These are phyloP conservation scores for Taenaris catops DNA, from an alignment of 2,888 invertebrate genomes.

Conservation along the genomic window DNA sequence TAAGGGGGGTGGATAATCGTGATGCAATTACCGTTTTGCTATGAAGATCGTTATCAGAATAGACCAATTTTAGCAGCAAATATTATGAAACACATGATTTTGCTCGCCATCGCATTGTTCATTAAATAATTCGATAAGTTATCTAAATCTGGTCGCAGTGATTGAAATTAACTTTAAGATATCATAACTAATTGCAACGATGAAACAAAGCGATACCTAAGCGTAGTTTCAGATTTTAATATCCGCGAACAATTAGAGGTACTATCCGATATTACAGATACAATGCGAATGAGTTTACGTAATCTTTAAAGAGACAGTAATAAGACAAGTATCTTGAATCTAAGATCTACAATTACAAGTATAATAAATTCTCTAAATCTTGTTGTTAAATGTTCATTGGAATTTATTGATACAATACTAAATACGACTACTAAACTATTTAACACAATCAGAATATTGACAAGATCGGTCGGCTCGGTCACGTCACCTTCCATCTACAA, in stretches of 20 bases:
- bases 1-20: no score
- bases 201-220: conserved; percentile 13
- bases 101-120: conserved; percentile 18
- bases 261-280: conserved; percentile 5
- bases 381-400: no score
- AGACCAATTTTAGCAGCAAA: conserved; percentile 20
- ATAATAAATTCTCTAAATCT: no score
- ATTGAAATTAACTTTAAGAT: conserved; percentile 17
- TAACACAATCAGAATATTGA: no score
- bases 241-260: conserved; percentile 3
- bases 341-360: background rate
- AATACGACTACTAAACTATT: no score
- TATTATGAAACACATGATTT: conserved; percentile 22
- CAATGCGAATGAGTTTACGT: background rate
- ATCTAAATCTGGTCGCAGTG: conserved; percentile 17
- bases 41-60: conserved; percentile 20
- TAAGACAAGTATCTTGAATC: conserved; percentile 1
- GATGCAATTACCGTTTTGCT: conserved; percentile 16
- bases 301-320: background rate
- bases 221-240: conserved; percentile 5
- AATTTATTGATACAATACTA: no score
- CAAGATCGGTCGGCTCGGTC: no score
- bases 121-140: conserved; percentile 23
- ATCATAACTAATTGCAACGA: conserved; percentile 14
- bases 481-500: no score